Evolutionary conservation across 2,113 vertebrate species (phyloP), one percentile per base, ranked within the genome.

Genomic region (Macroglossus sobrinus): DNA sequence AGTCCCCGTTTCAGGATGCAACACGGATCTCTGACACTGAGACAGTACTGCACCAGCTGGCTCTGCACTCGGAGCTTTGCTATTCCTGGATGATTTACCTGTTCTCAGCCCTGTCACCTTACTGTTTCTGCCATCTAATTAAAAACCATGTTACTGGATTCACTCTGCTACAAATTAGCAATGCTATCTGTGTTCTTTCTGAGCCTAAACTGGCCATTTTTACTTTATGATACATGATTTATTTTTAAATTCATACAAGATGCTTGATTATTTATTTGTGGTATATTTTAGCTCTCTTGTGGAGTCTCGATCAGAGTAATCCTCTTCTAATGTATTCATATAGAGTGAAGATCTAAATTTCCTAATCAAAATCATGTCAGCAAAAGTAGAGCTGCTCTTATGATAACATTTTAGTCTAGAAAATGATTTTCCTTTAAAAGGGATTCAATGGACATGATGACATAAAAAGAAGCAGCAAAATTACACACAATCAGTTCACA

Each of bases 41-140:
- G 97, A 98, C 98, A 97, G 98, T 97, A 96, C 94, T 35, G 96
- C 94, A 98, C 98, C 98, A 99, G 98, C 99, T 99, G 99, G 98
- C 98, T 98, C 96, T 93, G 95, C n/a, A 94, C 98, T 98, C 95
- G 3, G 59, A 97, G 95, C 97, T 97, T 98, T 98, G 97, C 98
- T 99, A 98, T 98, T 99, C 98, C 98, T 99, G 98, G 98, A 98
- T 98, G 98, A 98, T 98, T 98, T 99, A 99, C 98, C 99, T 99
- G 98, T 98, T 99, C 98, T 98, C 98, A 98, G 98, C 97, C 98
- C 98, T 98, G 98, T 98, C 98, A 98, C 98, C 98, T 98, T 98
- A 94, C 97, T 97, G 89, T 96, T 98, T 97, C 95, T 97, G 97
- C 98, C 94, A 96, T 61, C 98, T 98, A 98, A 98, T 98, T 98